Evolutionary conservation across 2,888 invertebrate species (phyloP), one percentile per base, ranked within the genome.

Genomic region (Lottia scabra): DNA sequence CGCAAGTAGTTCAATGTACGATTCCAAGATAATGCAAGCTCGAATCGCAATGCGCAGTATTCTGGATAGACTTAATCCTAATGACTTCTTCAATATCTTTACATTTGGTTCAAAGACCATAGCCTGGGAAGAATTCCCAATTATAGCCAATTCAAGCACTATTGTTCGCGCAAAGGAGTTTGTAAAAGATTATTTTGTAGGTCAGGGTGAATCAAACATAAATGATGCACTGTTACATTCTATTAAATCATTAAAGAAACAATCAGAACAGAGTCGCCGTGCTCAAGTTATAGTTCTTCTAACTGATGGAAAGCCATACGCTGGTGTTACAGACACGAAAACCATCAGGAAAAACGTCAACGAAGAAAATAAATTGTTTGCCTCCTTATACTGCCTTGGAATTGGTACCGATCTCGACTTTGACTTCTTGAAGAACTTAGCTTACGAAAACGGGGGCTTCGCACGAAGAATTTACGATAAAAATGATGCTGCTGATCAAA

Each of bases 1-100:
- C 86, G 93, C 93, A 0, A 94, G 94, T 48, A 94, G 94, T 15
- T 94, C 94, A 70, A 95, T 95, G 94, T 90, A 91, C 80, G 94
- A 93, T 27, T 90, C 91, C 69, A 93, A 93, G 89, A 92, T 94
- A 63, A 87, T 90, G 26, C 94, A 94, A 88, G 89, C 94, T 19
- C 92, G 73, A 70, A 91, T 92, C 71, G 94, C 94, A 30, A 94
- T 94, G 93, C 88, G 90, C 75, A 91, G 92, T 65, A 94, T 94
- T 75, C 90, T 94, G n/a, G 88, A 89, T 13, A 92, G 93, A 79
- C 90, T 94, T 43, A 91, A 92, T 69, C 78, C 88, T 0, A 91
- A 92, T 2, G 94, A 94, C 87, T 92, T 91, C 79, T 94, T 94
- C 89, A 93, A 92, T 81, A 92, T 94, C 70, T 91, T 94, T 26